Evolutionary conservation across 1,140 invertebrate species (phyloP), one percentile per base, ranked within the genome.

Genomic region (Luehdorfia chinensis): DNA sequence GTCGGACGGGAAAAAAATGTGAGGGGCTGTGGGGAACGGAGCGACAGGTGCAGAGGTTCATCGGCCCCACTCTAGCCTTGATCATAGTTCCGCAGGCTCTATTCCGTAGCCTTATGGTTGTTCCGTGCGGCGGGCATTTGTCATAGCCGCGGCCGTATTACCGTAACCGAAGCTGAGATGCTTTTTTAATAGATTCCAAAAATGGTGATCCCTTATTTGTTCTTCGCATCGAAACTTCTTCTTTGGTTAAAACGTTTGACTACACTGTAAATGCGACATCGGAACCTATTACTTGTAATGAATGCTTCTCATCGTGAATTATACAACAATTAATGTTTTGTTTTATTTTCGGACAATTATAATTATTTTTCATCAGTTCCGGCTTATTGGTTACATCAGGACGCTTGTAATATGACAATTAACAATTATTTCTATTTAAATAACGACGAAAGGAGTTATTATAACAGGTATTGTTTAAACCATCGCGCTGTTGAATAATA

Each of bases 31-130:
- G 67, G 68, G 56, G 65, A 62, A 59, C 48, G 54, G 50, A n/a
- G 52, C 59, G 60, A 76, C 78, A 81, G 78, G 75, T 79, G 78
- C 55, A n/a, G 57, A 52, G 66, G 80, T 77, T 81, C 78, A 81
- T 75, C 66, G 76, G 50, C 72, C 80, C 59, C 44, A 50, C 41
- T 8, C 15, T 1, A 8, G 34, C 18, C n/a, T n/a, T n/a, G n/a
- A n/a, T n/a, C n/a, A n/a, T 33, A 37, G 34, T 37, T 37, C 34
- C 34, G 34, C 11, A 37, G 18, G 9, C 18, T 36, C 18, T 21
- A 21, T 11, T n/a, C n/a, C n/a, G 19, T 21, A 3, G 7, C 7
- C 19, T 21, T 21, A 21, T 21, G 7, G 19, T 3, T 21, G 25
- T 8, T 4, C 25, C 25, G 25, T 6, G n/a, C 6, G 4, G 25